A percentile compares a stretch with the other conserved stretches of the same genome.
Evolutionary conservation across 1,140 invertebrate genomes (phyloP).

Genomic region (Leptinotarsa lineolata): DNA sequence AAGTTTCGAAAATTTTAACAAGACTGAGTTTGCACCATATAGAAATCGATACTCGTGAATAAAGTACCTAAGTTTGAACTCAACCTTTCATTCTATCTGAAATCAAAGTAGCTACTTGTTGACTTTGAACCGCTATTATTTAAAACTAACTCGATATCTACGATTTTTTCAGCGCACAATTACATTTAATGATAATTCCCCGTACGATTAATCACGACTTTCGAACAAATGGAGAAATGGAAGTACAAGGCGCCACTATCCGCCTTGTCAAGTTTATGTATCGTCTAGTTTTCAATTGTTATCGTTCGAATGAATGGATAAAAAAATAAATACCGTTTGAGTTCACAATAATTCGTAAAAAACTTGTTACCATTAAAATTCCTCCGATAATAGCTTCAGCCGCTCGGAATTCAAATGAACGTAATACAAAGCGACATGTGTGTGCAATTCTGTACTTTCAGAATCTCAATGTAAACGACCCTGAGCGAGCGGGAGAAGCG

Average conservation of each 20-base stretch:
- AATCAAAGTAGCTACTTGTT: too few relatives aligned
- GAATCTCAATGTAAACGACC: conserved; percentile 19
- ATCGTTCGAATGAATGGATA: not conserved
- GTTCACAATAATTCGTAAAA: conserved; percentile 1
- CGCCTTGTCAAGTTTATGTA: not conserved
- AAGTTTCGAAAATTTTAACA: too few relatives aligned
- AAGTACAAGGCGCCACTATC: not conserved
- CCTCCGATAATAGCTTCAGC: conserved; percentile 1
- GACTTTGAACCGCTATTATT: too few relatives aligned
- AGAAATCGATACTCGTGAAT: too few relatives aligned
- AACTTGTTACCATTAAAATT: conserved; percentile 15
- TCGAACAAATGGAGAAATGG: too few relatives aligned
- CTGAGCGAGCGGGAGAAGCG: conserved; percentile 7
- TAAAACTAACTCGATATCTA: too few relatives aligned
- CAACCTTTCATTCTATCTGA: too few relatives aligned
- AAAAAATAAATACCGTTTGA: not conserved
- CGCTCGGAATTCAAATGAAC: conserved; percentile 12
- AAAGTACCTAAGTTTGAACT: too few relatives aligned
- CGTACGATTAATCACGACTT: too few relatives aligned
- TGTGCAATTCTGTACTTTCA: conserved; percentile 19
- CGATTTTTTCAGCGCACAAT: too few relatives aligned
- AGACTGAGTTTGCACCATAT: too few relatives aligned
- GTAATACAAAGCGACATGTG: conserved; percentile 19
- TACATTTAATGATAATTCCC: too few relatives aligned
- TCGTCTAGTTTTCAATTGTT: not conserved